phyloP scores from a whole-genome alignment of 2,113 vertebrate genomes.

The Stegostoma tigrinum region DNA sequence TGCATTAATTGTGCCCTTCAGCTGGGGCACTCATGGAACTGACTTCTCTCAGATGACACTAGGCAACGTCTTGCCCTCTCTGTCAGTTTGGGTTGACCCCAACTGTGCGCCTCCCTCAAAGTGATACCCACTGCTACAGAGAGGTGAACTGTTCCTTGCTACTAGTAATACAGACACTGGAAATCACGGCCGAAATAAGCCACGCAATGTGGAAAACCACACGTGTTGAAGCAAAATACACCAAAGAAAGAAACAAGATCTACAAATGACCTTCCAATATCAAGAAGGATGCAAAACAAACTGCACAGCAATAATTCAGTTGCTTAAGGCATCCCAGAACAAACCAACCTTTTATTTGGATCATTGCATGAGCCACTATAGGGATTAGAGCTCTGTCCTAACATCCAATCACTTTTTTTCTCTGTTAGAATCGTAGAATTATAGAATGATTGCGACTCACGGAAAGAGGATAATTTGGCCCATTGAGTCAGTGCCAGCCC shows the following conservation, averaged over 20 bases:
- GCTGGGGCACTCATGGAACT: not conserved
- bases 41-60: not conserved
- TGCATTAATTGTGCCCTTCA: not conserved
- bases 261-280: not conserved
- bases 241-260: not conserved
- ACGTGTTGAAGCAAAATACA: not conserved
- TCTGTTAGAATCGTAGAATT: not conserved
- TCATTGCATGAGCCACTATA: not conserved
- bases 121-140: not conserved
- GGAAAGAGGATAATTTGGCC: no score
- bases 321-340: not conserved
- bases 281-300: not conserved
- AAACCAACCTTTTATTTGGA: not conserved
- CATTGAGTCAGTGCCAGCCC: no score
- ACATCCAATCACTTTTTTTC: not conserved
- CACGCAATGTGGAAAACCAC: not conserved
- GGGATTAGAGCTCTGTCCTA: not conserved
- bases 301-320: not conserved
- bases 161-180: not conserved
- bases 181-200: not conserved
- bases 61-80: not conserved
- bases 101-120: not conserved
- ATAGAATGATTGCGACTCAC: no score
- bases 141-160: not conserved
- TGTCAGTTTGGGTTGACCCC: not conserved